Conservation (phyloP, 2,113 vertebrate species). For the Melanerpes formicivorus region DNA sequence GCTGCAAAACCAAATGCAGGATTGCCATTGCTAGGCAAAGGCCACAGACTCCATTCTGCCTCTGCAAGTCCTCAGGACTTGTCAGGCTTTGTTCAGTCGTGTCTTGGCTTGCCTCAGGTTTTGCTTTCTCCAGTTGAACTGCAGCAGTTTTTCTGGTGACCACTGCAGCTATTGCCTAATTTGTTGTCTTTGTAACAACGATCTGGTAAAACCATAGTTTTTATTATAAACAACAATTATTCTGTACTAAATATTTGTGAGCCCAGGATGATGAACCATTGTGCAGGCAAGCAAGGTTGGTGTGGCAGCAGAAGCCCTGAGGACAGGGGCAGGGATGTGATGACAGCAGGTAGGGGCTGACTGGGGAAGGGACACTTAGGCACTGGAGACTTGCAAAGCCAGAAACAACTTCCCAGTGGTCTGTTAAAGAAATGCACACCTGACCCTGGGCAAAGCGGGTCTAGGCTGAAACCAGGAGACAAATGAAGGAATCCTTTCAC, state of each 20-base stretch:
- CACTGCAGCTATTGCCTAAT: background rate
- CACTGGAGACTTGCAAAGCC: background rate
- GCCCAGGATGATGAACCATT: background rate
- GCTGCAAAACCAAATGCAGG: background rate
- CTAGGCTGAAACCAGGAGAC: background rate
- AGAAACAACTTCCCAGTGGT: background rate
- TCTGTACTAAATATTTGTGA: background rate
- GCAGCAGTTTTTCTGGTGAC: background rate
- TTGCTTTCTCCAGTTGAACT: background rate
- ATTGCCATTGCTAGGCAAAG: background rate
- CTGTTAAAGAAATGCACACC: background rate
- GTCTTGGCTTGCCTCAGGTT: background rate
- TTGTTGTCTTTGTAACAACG: background rate
- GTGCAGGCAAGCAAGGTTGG: background rate
- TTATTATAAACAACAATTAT: background rate
- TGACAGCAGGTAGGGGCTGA: background rate
- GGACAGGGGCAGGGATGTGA: background rate
- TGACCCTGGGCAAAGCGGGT: background rate
- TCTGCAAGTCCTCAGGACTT: background rate
- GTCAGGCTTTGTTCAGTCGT: background rate
- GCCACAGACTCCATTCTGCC: background rate
- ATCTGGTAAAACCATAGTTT: background rate
- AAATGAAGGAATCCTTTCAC: background rate
- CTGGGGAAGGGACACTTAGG: accelerated
- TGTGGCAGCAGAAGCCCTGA: background rate